Conservation (phyloP, 2,888 invertebrate species). For the Carcina quercana region DNA sequence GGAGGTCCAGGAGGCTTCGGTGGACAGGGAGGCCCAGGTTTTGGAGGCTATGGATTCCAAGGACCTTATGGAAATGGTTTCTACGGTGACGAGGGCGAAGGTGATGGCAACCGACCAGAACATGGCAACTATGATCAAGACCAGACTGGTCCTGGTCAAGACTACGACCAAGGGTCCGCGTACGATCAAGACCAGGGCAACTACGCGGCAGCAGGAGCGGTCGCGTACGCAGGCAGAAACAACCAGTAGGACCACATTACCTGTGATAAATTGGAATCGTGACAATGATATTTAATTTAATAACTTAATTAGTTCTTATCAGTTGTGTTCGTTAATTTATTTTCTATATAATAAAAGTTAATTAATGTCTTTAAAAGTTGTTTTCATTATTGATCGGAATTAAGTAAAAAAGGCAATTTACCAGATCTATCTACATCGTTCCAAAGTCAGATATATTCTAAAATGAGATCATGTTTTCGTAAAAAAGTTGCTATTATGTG, state of each 20-base stretch:
- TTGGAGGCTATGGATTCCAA: slow-evolving; percentile 35
- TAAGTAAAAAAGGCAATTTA: no score
- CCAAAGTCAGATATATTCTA: no score
- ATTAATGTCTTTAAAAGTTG: no score
- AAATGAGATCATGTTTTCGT: not conserved
- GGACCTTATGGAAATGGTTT: slow-evolving; percentile 29
- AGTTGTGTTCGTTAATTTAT: slow-evolving; percentile 2
- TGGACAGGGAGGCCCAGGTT: slow-evolving; percentile 28
- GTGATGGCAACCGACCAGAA: slow-evolving; percentile 20
- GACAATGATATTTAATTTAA: not conserved
- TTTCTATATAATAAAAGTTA: not conserved
- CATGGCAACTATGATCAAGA: slow-evolving; percentile 22
- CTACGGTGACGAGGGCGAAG: slow-evolving; percentile 29
- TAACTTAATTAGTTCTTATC: no score
- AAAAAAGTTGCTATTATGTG: not conserved
- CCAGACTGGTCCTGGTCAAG: slow-evolving; percentile 15
- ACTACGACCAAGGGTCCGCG: slow-evolving; percentile 2
- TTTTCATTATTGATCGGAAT: no score
- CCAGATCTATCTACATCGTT: no score
- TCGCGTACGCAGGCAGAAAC: slow-evolving; percentile 16
- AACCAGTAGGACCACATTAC: slow-evolving; percentile 3
- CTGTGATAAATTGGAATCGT: not conserved
- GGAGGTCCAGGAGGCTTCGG: slow-evolving; percentile 1
- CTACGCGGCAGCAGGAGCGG: slow-evolving; percentile 15
- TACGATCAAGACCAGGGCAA: slow-evolving; percentile 3